These are phyloP conservation scores for Meteorus colon DNA, from an alignment of 2,888 invertebrate species.

Conservation along the genomic window DNA sequence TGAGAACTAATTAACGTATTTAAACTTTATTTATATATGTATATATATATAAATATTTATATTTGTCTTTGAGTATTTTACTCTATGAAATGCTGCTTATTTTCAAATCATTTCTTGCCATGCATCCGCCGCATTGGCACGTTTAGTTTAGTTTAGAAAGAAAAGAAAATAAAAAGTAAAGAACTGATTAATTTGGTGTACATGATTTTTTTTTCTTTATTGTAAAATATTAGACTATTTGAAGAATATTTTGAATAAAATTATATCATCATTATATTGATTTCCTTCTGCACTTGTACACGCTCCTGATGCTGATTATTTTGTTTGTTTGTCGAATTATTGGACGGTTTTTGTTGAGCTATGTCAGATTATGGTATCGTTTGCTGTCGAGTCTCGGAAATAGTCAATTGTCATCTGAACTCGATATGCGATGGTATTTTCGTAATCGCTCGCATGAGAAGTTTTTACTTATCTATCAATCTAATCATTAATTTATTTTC, in stretches of 20 bases:
- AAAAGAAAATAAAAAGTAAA: slow-evolving; percentile 40
- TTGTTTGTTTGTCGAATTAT: slow-evolving; percentile 31
- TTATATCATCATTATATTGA: slow-evolving; percentile 59
- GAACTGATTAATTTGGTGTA: slow-evolving; percentile 55
- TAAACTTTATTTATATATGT: not conserved
- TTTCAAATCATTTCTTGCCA: slow-evolving; percentile 58
- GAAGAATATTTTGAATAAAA: slow-evolving; percentile 65
- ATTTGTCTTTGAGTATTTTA: slow-evolving; percentile 39
- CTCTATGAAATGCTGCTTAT: slow-evolving; percentile 56
- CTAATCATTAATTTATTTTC: slow-evolving; percentile 18
- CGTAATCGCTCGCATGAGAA: slow-evolving; percentile 63
- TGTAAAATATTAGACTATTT: slow-evolving; percentile 65
- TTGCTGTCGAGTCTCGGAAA: slow-evolving; percentile 28
- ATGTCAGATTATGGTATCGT: not conserved
- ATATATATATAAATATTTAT: slow-evolving; percentile 13
- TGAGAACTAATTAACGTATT: not conserved
- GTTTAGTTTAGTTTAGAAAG: slow-evolving; percentile 62
- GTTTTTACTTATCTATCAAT: slow-evolving; percentile 46
- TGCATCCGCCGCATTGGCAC: slow-evolving; percentile 55
- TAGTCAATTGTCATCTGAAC: slow-evolving; percentile 36
- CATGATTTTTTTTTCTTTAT: slow-evolving; percentile 58
- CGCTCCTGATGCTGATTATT: slow-evolving; percentile 44
- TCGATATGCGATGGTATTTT: slow-evolving; percentile 51
- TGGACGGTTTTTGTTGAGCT: slow-evolving; percentile 19
- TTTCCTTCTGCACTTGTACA: slow-evolving; percentile 56